phyloP scores from a whole-genome alignment of 2,888 invertebrate genomes.

The Lepidonotus clava region DNA sequence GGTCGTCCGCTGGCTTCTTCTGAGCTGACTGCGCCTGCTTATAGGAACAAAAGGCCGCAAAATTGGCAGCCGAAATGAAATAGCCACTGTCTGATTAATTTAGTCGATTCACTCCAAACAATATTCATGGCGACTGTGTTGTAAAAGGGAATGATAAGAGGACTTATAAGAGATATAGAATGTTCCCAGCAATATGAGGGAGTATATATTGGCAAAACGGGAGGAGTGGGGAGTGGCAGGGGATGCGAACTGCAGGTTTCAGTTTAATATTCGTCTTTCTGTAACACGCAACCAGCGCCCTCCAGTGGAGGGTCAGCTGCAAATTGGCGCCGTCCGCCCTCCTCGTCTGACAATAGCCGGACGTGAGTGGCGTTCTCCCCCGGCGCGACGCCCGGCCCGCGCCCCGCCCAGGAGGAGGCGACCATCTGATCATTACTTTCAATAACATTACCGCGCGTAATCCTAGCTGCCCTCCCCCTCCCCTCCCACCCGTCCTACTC shows the following conservation, averaged over 20 bases:
- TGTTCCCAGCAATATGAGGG: too few species aligned
- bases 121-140: too few species aligned
- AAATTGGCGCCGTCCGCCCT: background rate
- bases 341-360: background rate
- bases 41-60: conserved; percentile 22
- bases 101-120: conserved; percentile 21
- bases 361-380: background rate
- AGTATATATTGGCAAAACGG: too few species aligned
- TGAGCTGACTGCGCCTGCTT: background rate
- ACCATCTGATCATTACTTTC: conserved; percentile 37
- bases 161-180: too few species aligned
- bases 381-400: background rate
- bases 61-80: conserved; percentile 39
- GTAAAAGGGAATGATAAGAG: too few species aligned
- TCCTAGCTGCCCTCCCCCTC: background rate
- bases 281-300: background rate
- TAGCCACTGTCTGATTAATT: conserved; percentile 31
- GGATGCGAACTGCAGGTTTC: background rate
- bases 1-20: background rate
- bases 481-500: background rate
- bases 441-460: conserved; percentile 35
- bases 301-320: background rate
- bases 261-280: background rate
- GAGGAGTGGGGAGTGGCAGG: too few species aligned
- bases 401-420: background rate